Evolutionary conservation across 2,888 invertebrate species (phyloP).

Genomic region (Alsophila aescularia): DNA sequence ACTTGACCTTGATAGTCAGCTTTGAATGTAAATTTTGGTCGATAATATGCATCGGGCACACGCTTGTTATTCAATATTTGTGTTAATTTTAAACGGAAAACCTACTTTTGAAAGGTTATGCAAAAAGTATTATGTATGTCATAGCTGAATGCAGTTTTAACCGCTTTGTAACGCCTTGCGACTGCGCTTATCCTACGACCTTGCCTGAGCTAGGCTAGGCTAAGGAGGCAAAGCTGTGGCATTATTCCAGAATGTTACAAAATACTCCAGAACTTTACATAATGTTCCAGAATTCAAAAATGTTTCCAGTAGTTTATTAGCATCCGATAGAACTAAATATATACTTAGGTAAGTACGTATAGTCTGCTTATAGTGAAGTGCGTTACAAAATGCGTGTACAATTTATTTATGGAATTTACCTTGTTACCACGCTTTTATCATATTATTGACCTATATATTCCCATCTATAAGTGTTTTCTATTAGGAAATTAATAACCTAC

Average conservation of each 20-base stretch:
- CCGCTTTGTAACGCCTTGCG: neutral
- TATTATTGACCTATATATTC: neutral
- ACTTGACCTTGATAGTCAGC: constrained; percentile 58
- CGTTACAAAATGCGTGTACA: neutral
- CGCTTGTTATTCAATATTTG: constrained; percentile 34
- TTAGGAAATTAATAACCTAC: no score
- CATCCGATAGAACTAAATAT: no score
- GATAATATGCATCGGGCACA: constrained; percentile 45
- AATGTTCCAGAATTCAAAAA: no score
- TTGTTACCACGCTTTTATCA: constrained; percentile 3
- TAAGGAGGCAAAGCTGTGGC: constrained; percentile 1
- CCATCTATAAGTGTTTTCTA: no score
- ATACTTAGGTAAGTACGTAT: neutral
- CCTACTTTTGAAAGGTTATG: constrained; percentile 29
- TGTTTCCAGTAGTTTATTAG: no score
- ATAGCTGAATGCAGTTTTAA: constrained; percentile 24
- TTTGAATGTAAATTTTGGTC: constrained; percentile 59
- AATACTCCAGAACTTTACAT: no score
- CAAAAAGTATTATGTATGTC: constrained; percentile 15
- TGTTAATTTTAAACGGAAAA: constrained; percentile 26
- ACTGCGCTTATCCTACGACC: constrained; percentile 8
- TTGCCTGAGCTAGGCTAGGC: constrained; percentile 2
- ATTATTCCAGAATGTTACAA: no score
- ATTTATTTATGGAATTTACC: neutral
- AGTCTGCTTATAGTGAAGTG: neutral